These are phyloP conservation scores for Caranx melampygus DNA, from an alignment of 2,113 vertebrate species.

Conservation along the genomic window DNA sequence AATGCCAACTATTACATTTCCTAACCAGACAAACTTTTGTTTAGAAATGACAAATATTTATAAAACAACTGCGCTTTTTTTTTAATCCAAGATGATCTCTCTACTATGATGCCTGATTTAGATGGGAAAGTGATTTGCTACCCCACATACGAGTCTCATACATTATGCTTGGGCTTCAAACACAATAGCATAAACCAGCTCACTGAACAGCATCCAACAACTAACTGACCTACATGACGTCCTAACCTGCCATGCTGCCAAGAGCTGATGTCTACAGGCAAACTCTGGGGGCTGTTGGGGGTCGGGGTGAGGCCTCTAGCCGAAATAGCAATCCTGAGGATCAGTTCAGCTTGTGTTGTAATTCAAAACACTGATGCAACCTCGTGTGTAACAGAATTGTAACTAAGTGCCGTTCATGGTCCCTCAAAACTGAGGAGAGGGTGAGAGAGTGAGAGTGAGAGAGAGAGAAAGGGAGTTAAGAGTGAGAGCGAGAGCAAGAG, in stretches of 20 bases:
- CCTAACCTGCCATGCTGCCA: slow-evolving; percentile 37
- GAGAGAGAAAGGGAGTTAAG: slow-evolving; percentile 14
- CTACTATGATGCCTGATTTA: slow-evolving; percentile 25
- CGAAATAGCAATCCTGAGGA: slow-evolving; percentile 58
- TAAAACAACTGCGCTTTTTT: slow-evolving; percentile 31
- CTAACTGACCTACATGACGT: slow-evolving; percentile 60
- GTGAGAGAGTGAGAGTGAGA: slow-evolving; percentile 3
- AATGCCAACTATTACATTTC: slow-evolving; percentile 1
- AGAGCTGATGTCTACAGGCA: slow-evolving; percentile 42
- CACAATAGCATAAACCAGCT: slow-evolving; percentile 41
- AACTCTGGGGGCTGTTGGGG: slow-evolving; percentile 22
- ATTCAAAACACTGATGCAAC: slow-evolving; percentile 40
- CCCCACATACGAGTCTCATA: neutral
- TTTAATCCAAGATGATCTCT: neutral
- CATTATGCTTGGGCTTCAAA: slow-evolving; percentile 20
- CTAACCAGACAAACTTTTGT: slow-evolving; percentile 9
- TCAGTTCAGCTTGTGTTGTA: slow-evolving; percentile 48
- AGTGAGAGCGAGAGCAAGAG: slow-evolving; percentile 47
- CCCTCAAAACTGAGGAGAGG: slow-evolving; percentile 20
- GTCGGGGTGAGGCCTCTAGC: slow-evolving; percentile 32
- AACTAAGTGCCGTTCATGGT: slow-evolving; percentile 22
- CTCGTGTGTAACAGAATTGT: slow-evolving; percentile 17
- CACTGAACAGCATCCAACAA: slow-evolving; percentile 40
- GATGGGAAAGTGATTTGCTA: slow-evolving; percentile 30
- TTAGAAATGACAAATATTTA: neutral